Percentiles rank a stretch among this genome's conserved stretches.
phyloP scores from a whole-genome alignment of 2,113 vertebrate species.

The Sialia sialis region DNA sequence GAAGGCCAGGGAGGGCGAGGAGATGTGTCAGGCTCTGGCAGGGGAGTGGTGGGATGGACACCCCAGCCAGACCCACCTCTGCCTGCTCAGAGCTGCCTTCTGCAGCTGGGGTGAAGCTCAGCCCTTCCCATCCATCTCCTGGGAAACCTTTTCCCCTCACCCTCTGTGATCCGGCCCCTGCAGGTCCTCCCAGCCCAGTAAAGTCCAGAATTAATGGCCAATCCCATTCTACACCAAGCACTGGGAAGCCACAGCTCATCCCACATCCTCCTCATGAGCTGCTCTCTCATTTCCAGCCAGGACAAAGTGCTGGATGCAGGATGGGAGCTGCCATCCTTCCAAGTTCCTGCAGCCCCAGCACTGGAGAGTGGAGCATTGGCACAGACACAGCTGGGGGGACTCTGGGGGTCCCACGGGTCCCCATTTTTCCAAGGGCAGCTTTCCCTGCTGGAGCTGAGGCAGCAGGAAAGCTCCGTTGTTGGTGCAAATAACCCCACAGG shows the following conservation, averaged over 20 bases:
- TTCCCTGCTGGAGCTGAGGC: not conserved
- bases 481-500: not conserved
- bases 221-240: not conserved
- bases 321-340: not conserved
- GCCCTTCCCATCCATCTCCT: not conserved
- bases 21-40: not conserved
- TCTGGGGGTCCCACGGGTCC: not conserved
- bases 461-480: not conserved
- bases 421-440: not conserved
- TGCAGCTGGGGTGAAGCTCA: not conserved
- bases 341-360: rapidly evolving
- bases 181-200: not conserved
- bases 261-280: rapidly evolving
- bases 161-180: not conserved
- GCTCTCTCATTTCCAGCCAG: not conserved
- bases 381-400: rapidly evolving
- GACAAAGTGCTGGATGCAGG: not conserved
- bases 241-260: not conserved
- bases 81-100: not conserved
- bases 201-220: not conserved
- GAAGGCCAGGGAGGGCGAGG: not conserved
- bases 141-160: not conserved
- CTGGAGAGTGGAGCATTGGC: rapidly evolving
- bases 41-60: not conserved
- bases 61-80: not conserved